phyloP scores from a whole-genome alignment of 2,888 invertebrate species.

The Lepidocyrtinus sp. region DNA sequence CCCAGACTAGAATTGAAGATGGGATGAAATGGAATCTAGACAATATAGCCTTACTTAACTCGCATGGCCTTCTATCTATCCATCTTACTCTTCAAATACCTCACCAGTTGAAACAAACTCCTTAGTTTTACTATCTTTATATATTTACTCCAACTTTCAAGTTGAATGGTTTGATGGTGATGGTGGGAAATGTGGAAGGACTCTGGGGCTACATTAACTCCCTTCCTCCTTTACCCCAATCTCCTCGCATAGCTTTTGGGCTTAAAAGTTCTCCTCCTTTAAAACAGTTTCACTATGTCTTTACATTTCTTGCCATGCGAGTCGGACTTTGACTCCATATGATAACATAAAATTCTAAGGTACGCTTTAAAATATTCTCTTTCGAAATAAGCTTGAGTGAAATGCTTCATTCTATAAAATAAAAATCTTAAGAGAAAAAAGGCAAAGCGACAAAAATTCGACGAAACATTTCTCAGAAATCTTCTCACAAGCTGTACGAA shows the following conservation, averaged over 20 bases:
- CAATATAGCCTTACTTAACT: neutral
- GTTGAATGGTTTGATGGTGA: slow-evolving; percentile 60
- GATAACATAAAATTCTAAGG: neutral
- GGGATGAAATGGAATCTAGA: neutral
- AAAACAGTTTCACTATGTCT: slow-evolving; percentile 37
- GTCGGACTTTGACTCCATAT: neutral
- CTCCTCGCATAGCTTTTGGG: slow-evolving; percentile 56
- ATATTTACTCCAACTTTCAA: slow-evolving; percentile 50
- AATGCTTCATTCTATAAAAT: slow-evolving; percentile 40
- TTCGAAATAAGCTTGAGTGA: too few species aligned
- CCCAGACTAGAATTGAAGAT: too few species aligned
- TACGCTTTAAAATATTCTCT: neutral
- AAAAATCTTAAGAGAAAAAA: slow-evolving; percentile 42
- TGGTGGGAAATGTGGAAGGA: slow-evolving; percentile 60
- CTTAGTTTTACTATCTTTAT: neutral
- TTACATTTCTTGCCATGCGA: slow-evolving; percentile 20
- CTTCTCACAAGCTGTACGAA: neutral
- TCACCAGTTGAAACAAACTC: neutral
- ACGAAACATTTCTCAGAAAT: neutral
- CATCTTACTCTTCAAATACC: neutral
- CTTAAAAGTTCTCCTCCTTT: slow-evolving; percentile 3
- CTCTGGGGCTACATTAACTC: slow-evolving; percentile 61
- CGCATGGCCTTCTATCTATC: neutral
- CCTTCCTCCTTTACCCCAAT: slow-evolving; percentile 49
- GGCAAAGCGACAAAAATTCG: slow-evolving; percentile 32